These are phyloP conservation scores for Cotesia chilonis DNA, from an alignment of 1,140 invertebrate genomes.

Conservation along the genomic window DNA sequence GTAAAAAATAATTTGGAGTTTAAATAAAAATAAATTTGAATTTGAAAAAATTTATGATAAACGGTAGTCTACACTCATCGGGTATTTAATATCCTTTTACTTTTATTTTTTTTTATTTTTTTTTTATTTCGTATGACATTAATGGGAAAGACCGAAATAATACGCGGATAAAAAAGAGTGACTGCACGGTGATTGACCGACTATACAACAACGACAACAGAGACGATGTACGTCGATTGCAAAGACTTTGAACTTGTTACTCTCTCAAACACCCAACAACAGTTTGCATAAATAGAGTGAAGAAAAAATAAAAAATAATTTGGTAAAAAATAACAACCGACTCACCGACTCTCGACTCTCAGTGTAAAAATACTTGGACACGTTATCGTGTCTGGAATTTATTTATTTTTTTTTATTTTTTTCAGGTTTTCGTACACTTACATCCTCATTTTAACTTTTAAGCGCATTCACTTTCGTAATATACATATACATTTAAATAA, in stretches of 20 bases:
- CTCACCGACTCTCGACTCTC: neutral
- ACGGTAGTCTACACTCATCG: no score
- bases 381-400: slow-evolving; percentile 13
- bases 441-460: neutral
- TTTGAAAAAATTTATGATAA: no score
- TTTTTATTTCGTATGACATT: neutral
- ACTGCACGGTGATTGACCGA: slow-evolving; percentile 4
- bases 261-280: neutral
- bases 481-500: no score
- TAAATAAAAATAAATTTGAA: no score
- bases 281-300: neutral
- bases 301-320: neutral
- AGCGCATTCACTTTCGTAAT: no score
- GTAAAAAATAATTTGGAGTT: no score
- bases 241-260: slow-evolving; percentile 14
- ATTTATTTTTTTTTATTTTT: neutral
- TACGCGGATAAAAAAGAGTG: neutral
- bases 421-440: neutral
- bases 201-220: no score
- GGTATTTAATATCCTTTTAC: no score
- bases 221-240: neutral
- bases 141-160: neutral
- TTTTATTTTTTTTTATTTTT: neutral
- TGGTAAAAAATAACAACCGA: neutral
- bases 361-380: slow-evolving; percentile 2